Base-by-base conservation (phyloP, 2,888 invertebrate genomes). In the Falcaria lacertinaria region DNA sequence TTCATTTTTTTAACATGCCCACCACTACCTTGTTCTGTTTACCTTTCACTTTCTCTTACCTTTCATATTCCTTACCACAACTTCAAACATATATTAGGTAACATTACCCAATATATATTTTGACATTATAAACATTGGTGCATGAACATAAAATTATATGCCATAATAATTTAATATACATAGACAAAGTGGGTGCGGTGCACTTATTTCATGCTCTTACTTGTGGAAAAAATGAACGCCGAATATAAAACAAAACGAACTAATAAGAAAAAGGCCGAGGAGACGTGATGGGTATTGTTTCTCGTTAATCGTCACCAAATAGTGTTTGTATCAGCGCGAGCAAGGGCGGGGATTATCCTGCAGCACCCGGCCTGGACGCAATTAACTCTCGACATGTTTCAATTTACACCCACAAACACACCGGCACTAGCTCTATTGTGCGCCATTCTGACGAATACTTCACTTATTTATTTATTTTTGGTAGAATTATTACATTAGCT, bases 351-450 rank as follows among this genome's bases (percentile, higher is more conserved):
- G 74, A 78, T 80, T 69, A 79, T 78, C 77, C 77, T 60, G 62
- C 48, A 48, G 41, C 51, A 50, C 50, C 45, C 35, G 45, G 44
- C 68, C 72, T 79, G 78, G 77, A 80, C 79, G 79, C 85, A 85
- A 83, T 83, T 83, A 84, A 81, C 83, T 80, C 73, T 66, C 77
- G 78, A 84, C 84, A 84, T 83, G 82, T 82, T 83, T 85, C 86
- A 87, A 87, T 87, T 86, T 87, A 85, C 81, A 84, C 81, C 82
- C 79, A 78, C 85, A 80, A 84, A 85, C 81, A 80, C 77, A 65
- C 64, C 65, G 57, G 69, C 71, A 69, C 68, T 67, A 64, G 53
- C 60, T n/a, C n/a, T 56, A 67, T 48, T 65, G 68, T 72, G 62
- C 71, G 66, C 44, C 59, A 52, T 50, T 44, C 51, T 57, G 56